A percentile compares a stretch with the other conserved stretches of the same genome.
These are phyloP conservation scores for Sus scrofa DNA, from an alignment of 2,113 vertebrate genomes.

Conservation along the genomic window T2T-Sscrofa CM000817.6:143317001-143317500, in stretches of 20 bases:
- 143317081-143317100: not conserved
- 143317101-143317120: not conserved
- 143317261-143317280: slow-evolving; percentile 5
- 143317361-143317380: not conserved
- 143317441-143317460: not conserved
- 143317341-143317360: slow-evolving; percentile 22
- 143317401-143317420: slow-evolving; percentile 11
- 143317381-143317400: not conserved
- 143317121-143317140: not conserved
- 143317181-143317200: not conserved
- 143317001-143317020: not conserved
- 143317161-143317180: slow-evolving; percentile 46
- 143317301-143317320: not conserved
- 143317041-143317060: not conserved
- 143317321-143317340: not conserved
- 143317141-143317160: not conserved
- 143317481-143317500: not conserved
- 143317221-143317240: not conserved
- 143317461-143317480: not conserved
- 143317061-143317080: not conserved
- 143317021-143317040: not conserved
- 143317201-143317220: not conserved
- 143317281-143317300: not conserved
- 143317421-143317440: slow-evolving; percentile 22
- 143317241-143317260: not conserved